Conservation (phyloP, 35 echinoderm and acorn worm species). For the Ophiothrix spiculata region DNA sequence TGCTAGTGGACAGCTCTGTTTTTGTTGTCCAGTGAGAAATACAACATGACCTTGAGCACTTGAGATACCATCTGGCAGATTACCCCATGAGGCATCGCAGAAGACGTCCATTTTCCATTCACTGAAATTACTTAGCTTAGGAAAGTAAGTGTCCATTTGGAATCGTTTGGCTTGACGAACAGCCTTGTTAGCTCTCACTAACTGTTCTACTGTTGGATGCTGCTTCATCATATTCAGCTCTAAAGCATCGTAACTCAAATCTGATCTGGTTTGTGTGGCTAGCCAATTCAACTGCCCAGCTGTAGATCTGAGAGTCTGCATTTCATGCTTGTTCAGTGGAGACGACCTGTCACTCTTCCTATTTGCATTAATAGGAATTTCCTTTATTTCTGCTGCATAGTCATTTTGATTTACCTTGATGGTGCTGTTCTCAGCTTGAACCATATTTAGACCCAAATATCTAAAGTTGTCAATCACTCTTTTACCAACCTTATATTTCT, state of each 20-base stretch:
- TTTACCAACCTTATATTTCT: slow-evolving; percentile 46
- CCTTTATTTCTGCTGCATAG: slow-evolving; percentile 27
- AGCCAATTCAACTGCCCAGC: slow-evolving; percentile 54
- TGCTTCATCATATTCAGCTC: slow-evolving; percentile 47
- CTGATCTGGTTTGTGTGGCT: slow-evolving; percentile 42
- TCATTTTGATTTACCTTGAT: slow-evolving; percentile 14
- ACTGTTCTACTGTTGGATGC: slow-evolving; percentile 39
- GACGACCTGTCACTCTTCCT: slow-evolving; percentile 30
- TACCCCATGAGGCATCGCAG: not conserved
- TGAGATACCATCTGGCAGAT: not conserved
- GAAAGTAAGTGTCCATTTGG: not conserved
- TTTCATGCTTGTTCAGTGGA: slow-evolving; percentile 34
- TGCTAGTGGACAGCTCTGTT: not conserved
- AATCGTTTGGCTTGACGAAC: slow-evolving; percentile 23
- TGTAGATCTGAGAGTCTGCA: slow-evolving; percentile 29
- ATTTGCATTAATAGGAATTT: slow-evolving; percentile 13
- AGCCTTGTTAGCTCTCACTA: slow-evolving; percentile 29
- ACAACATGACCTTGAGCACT: slow-evolving; percentile 39
- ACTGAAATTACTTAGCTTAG: slow-evolving; percentile 5
- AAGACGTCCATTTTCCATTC: slow-evolving; percentile 41
- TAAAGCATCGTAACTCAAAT: slow-evolving; percentile 59
- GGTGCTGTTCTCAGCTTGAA: slow-evolving; percentile 15
- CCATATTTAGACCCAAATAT: slow-evolving; percentile 1
- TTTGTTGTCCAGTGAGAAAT: slow-evolving; percentile 21
- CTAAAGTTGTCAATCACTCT: slow-evolving; percentile 20